Conservation (phyloP, 1,140 invertebrate genomes). For the Leptopilina boulardi region DNA sequence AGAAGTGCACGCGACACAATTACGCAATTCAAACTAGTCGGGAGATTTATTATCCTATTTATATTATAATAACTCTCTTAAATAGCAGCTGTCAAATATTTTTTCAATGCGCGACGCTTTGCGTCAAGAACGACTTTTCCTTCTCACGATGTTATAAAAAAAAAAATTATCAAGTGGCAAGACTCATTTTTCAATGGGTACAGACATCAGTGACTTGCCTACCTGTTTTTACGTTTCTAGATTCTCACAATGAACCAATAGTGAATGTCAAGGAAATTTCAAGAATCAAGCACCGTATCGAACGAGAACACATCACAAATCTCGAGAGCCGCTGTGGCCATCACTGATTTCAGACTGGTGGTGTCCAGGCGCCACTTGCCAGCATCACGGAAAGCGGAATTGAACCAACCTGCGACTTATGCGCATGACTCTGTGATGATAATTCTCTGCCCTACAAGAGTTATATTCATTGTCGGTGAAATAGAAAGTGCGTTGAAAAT, state of each 20-base stretch:
- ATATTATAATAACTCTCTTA: no score
- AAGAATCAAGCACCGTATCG: neutral
- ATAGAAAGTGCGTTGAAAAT: no score
- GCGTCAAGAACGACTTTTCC: no score
- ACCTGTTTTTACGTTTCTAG: neutral
- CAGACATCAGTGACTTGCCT: neutral
- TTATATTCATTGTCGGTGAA: no score
- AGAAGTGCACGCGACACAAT: neutral
- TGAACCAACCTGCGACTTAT: constrained; percentile 43
- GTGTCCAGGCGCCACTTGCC: constrained; percentile 49
- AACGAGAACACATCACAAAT: constrained; percentile 52
- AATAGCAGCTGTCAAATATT: constrained; percentile 32
- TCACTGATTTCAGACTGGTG: constrained; percentile 56
- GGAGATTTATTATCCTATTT: constrained; percentile 34
- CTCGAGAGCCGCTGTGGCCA: constrained; percentile 58
- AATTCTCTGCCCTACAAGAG: no score
- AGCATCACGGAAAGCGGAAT: constrained; percentile 54
- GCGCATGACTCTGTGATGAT: no score
- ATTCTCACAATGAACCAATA: neutral
- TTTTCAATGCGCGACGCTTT: constrained; percentile 1
- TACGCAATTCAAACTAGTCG: constrained; percentile 5
- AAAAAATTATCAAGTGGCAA: neutral
- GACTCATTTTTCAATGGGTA: neutral
- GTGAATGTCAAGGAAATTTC: neutral
- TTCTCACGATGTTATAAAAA: neutral